Conservation (phyloP, 2,888 invertebrate genomes). For the Monoplex corrugatus region DNA sequence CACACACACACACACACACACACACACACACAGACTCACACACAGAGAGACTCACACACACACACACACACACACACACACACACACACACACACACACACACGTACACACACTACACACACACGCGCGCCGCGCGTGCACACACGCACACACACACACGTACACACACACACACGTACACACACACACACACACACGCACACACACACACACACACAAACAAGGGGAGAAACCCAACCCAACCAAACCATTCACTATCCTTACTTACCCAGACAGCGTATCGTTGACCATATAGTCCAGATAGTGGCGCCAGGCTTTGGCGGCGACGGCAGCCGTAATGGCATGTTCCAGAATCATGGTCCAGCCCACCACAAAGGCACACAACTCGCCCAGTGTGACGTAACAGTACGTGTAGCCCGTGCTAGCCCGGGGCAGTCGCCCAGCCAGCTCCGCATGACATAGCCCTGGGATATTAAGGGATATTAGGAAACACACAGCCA, state of each 20-base stretch:
- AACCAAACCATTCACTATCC: not conserved
- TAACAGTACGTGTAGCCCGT: constrained; percentile 78
- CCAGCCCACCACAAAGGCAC: constrained; percentile 79
- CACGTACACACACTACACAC: not conserved
- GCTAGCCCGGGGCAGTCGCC: constrained; percentile 76
- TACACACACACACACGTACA: not conserved
- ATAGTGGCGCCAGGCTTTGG: constrained; percentile 79
- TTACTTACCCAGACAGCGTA: constrained; percentile 69
- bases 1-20: constrained; percentile 23
- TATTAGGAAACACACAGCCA: not conserved
- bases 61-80: not conserved
- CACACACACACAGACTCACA: not conserved
- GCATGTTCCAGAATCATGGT: constrained; percentile 77
- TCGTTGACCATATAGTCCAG: constrained; percentile 77
- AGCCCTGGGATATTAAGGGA: constrained; percentile 70
- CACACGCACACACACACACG: too few species aligned
- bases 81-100: not conserved
- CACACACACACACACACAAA: not conserved
- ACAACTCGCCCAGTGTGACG: constrained; percentile 77
- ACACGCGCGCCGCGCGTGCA: too few species aligned
- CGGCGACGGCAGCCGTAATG: constrained; percentile 74
- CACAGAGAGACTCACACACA: not conserved
- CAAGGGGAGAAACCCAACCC: not conserved
- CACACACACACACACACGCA: not conserved
- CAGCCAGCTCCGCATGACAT: constrained; percentile 77